phyloP scores from a whole-genome alignment of 2,797 vertebrate species.

The Anableps anableps region DNA sequence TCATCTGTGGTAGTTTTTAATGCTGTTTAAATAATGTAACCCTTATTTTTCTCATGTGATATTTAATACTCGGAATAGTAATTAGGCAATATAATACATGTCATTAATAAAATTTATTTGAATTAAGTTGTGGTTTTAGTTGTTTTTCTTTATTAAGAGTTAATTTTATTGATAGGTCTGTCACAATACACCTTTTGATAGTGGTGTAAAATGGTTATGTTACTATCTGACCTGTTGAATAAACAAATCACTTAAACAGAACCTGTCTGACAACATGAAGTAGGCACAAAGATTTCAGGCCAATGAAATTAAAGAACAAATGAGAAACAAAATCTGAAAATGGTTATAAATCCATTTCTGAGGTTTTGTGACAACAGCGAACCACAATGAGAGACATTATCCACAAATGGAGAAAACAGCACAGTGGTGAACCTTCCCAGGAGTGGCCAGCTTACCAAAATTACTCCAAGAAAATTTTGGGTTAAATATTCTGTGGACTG shows the following conservation, averaged over 20 bases:
- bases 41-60: slow-evolving; percentile 69
- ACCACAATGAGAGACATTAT: too few species aligned
- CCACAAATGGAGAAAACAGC: too few species aligned
- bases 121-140: slow-evolving; percentile 38
- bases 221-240: not conserved
- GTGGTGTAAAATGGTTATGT: not conserved
- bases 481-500: not conserved
- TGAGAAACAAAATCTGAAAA: not conserved
- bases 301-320: not conserved
- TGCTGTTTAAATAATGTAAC: slow-evolving; percentile 66
- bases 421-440: too few species aligned
- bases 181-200: not conserved
- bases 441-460: not conserved
- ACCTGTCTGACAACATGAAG: not conserved
- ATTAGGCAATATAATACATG: slow-evolving; percentile 71
- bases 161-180: not conserved
- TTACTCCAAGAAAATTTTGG: not conserved
- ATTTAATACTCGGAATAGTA: slow-evolving; percentile 80
- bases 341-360: not conserved
- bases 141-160: not conserved
- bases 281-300: not conserved
- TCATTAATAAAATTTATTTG: slow-evolving; percentile 75
- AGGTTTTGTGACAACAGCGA: too few species aligned
- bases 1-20: slow-evolving; percentile 71
- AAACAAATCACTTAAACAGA: not conserved